A percentile compares a stretch with the other conserved stretches of the same genome.
These are phyloP conservation scores for Harpagoxenus sublaevis DNA, from an alignment of 2,888 invertebrate species.

Conservation along the genomic window DNA sequence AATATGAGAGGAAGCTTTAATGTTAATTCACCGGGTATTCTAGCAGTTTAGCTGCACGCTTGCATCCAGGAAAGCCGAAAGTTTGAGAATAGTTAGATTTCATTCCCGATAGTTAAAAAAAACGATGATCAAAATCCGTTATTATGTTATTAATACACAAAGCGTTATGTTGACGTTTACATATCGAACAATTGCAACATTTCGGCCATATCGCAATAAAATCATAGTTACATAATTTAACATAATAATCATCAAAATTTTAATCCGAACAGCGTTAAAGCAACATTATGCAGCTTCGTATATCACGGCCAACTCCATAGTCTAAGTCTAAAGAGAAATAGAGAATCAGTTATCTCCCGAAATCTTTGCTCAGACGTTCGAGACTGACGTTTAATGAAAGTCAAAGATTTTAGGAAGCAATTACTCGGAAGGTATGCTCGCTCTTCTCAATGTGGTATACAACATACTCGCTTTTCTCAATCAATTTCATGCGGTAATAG, in stretches of 20 bases:
- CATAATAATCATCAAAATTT: background rate
- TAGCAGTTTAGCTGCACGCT: background rate
- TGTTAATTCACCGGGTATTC: constrained; percentile 22
- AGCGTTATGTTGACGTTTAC: background rate
- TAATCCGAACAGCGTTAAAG: background rate
- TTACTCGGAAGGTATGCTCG: background rate
- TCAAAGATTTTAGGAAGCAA: background rate
- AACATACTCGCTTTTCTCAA: background rate
- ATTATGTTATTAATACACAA: background rate
- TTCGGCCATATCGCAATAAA: background rate
- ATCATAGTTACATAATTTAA: background rate
- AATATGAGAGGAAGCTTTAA: constrained; percentile 25
- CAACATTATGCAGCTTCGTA: background rate
- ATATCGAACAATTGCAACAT: background rate
- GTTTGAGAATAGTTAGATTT: background rate
- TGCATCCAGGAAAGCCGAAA: background rate
- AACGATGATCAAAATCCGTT: background rate
- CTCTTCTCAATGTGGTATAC: background rate
- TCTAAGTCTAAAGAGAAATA: background rate
- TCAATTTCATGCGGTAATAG: constrained; percentile 19
- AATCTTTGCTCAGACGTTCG: background rate
- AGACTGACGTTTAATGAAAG: background rate
- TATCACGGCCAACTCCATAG: background rate
- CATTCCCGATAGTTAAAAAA: background rate
- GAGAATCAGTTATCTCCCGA: background rate